A percentile compares a stretch with the other conserved stretches of the same genome.
phyloP scores from a whole-genome alignment of 2,797 vertebrate species.

The Acestrorhynchus altus region DNA sequence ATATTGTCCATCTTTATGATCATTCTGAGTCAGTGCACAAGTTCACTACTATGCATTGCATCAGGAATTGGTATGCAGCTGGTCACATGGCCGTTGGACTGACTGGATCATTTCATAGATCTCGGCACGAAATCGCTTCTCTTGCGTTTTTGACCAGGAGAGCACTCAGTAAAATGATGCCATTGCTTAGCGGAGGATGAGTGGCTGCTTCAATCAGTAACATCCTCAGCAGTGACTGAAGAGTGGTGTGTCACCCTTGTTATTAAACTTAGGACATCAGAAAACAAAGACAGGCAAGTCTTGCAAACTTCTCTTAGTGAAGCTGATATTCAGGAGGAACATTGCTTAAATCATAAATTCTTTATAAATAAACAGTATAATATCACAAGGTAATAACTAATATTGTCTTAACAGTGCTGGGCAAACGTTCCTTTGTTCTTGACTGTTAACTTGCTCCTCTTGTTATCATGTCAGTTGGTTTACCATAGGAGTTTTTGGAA shows the following conservation, averaged over 20 bases:
- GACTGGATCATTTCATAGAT: neutral
- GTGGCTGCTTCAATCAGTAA: conserved; percentile 8
- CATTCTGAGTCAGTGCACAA: neutral
- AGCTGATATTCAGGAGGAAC: too few relatives aligned
- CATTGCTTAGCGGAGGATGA: conserved; percentile 2
- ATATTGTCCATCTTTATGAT: neutral
- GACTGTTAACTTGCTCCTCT: too few relatives aligned
- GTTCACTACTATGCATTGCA: neutral
- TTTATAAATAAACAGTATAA: too few relatives aligned
- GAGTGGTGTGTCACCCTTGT: neutral
- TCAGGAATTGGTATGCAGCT: neutral
- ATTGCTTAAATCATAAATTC: too few relatives aligned
- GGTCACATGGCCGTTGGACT: neutral
- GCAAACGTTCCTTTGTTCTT: too few relatives aligned
- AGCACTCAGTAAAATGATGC: conserved; percentile 14
- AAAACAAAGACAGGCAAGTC: neutral
- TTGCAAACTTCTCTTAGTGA: too few relatives aligned
- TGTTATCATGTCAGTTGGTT: too few relatives aligned
- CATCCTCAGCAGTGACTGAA: neutral
- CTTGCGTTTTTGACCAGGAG: neutral
- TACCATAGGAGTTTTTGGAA: too few relatives aligned
- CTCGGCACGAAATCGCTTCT: neutral
- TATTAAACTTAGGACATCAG: neutral
- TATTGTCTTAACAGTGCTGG: too few relatives aligned
- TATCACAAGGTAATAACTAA: too few relatives aligned